These are phyloP conservation scores for Chitala chitala DNA, from an alignment of 2,113 vertebrate species.

Conservation along the genomic window DNA sequence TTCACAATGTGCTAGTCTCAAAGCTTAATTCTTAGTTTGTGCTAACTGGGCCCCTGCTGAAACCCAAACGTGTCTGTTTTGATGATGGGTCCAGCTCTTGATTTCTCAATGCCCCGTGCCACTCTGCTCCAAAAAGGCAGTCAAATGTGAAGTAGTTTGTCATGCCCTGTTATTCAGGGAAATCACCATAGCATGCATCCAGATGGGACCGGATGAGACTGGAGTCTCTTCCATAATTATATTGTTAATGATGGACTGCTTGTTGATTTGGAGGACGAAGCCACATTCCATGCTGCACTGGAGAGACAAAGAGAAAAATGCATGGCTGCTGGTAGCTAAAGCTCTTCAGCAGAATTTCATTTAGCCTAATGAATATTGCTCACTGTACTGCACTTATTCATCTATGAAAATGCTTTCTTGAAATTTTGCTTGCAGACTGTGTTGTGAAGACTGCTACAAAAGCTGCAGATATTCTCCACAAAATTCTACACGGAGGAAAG, in stretches of 20 bases:
- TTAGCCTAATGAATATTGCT: slow-evolving; percentile 5
- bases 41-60: too few species aligned
- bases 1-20: too few species aligned
- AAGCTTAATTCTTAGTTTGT: too few species aligned
- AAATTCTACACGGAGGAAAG: neutral
- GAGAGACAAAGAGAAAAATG: neutral
- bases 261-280: neutral
- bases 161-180: neutral
- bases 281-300: neutral
- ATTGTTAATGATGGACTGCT: slow-evolving; percentile 31
- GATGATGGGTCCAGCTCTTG: neutral
- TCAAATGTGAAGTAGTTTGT: neutral
- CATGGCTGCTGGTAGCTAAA: slow-evolving; percentile 2
- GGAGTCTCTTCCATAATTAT: slow-evolving; percentile 21
- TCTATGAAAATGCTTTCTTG: neutral
- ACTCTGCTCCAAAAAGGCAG: neutral
- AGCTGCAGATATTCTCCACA: neutral
- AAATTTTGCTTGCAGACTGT: neutral
- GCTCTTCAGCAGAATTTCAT: neutral
- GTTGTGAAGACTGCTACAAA: neutral
- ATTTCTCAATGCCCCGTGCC: neutral
- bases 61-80: neutral
- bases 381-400: neutral
- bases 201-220: slow-evolving; percentile 15
- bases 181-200: neutral